These are phyloP conservation scores for Cantharis rufa DNA, from an alignment of 2,888 invertebrate species.

Conservation along the genomic window DNA sequence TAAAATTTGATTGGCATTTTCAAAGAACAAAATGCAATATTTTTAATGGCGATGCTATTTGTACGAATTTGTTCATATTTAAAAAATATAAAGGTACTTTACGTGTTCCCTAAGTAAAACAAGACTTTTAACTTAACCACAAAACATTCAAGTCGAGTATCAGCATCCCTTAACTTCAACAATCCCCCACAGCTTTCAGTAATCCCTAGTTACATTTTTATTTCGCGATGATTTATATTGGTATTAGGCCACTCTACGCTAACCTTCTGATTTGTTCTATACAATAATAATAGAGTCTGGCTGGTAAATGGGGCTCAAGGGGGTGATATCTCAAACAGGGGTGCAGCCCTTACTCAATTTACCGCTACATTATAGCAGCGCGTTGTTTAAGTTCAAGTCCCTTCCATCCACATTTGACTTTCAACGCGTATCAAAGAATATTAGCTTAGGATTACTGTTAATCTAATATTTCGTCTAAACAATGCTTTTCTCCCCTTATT, in stretches of 20 bases:
- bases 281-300: constrained; percentile 59
- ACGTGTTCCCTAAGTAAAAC: not conserved
- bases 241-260: constrained; percentile 56
- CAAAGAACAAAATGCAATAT: no score
- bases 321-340: constrained; percentile 55
- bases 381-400: constrained; percentile 49
- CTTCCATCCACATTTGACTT: constrained; percentile 36
- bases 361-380: constrained; percentile 57
- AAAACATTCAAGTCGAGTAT: constrained; percentile 25
- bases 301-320: constrained; percentile 56
- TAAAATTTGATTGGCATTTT: no score
- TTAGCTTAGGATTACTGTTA: constrained; percentile 51
- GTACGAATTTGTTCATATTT: not conserved
- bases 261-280: constrained; percentile 59
- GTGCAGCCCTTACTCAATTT: constrained; percentile 53
- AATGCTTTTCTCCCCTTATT: constrained; percentile 14
- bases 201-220: constrained; percentile 52
- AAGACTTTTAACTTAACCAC: constrained; percentile 36
- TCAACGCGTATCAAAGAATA: constrained; percentile 49
- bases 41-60: not conserved
- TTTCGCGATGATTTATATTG: constrained; percentile 56
- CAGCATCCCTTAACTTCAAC: constrained; percentile 33
- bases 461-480: constrained; percentile 46
- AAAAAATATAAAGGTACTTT: not conserved
- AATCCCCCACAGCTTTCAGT: constrained; percentile 32